Conservation (phyloP, 2,797 vertebrate genomes). For the Petrocephalus schoutedeni region DNA sequence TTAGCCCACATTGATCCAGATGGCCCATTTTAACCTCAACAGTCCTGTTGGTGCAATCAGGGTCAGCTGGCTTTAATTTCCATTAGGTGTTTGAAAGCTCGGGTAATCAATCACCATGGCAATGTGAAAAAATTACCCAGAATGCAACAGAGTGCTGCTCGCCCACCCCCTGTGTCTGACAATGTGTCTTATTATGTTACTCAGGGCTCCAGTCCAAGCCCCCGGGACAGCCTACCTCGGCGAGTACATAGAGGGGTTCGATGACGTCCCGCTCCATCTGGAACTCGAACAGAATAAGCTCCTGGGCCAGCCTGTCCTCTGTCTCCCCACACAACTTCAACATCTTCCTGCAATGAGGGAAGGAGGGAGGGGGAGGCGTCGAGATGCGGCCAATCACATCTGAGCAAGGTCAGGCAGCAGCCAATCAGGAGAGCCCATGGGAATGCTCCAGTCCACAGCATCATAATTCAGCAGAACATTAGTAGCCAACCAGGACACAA, state of each 20-base stretch:
- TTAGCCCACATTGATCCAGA: neutral
- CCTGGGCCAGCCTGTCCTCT: slow-evolving; percentile 86
- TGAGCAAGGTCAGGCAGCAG: neutral
- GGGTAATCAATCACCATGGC: neutral
- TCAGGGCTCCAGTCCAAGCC: neutral
- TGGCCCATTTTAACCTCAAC: neutral
- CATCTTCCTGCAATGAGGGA: slow-evolving; percentile 78
- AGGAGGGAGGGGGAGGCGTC: neutral
- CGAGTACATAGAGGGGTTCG: slow-evolving; percentile 82
- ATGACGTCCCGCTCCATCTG: slow-evolving; percentile 92
- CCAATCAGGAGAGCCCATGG: neutral
- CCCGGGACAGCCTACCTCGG: slow-evolving; percentile 69
- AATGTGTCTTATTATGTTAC: neutral
- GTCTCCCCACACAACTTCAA: slow-evolving; percentile 87
- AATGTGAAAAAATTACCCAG: neutral
- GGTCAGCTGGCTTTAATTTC: neutral
- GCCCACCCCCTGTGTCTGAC: neutral
- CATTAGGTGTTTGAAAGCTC: neutral
- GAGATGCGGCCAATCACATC: neutral
- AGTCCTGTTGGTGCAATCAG: neutral
- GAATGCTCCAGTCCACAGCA: neutral
- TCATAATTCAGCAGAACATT: slow-evolving; percentile 25
- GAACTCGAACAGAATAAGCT: slow-evolving; percentile 88
- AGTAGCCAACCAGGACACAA: slow-evolving; percentile 28
- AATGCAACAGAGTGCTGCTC: neutral